Percentiles rank a stretch among this genome's conserved stretches.
Conservation (phyloP, 2,113 vertebrate species). For the Pseudonaja textilis region DNA sequence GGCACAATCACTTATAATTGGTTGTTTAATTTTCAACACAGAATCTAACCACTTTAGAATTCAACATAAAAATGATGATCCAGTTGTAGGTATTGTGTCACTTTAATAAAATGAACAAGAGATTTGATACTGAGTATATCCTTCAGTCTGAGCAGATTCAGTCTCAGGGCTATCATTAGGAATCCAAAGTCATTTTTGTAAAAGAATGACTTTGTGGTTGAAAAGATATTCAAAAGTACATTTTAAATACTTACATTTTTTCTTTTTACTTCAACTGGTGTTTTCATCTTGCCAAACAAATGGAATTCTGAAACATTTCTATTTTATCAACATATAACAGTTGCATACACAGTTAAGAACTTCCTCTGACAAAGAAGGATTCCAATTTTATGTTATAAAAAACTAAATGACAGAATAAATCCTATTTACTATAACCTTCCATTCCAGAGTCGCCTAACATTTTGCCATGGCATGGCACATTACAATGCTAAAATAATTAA, state of each 20-base stretch:
- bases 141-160: not conserved
- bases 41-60: not conserved
- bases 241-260: not conserved
- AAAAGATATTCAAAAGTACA: not conserved
- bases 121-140: not conserved
- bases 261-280: not conserved
- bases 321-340: not conserved
- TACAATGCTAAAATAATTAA: not conserved
- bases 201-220: not conserved
- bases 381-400: not conserved
- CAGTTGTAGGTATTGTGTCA: not conserved
- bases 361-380: not conserved
- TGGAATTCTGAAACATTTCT: not conserved
- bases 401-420: not conserved
- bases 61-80: not conserved
- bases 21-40: not conserved
- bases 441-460: not conserved
- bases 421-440: no score
- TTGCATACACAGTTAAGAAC: not conserved
- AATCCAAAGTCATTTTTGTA: not conserved
- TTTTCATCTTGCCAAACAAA: not conserved
- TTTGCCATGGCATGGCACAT: not conserved
- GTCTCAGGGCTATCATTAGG: not conserved
- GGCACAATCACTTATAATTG: not conserved
- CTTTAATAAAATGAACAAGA: not conserved